Conservation (phyloP, 2,113 vertebrate genomes). For the Esox niger region DNA sequence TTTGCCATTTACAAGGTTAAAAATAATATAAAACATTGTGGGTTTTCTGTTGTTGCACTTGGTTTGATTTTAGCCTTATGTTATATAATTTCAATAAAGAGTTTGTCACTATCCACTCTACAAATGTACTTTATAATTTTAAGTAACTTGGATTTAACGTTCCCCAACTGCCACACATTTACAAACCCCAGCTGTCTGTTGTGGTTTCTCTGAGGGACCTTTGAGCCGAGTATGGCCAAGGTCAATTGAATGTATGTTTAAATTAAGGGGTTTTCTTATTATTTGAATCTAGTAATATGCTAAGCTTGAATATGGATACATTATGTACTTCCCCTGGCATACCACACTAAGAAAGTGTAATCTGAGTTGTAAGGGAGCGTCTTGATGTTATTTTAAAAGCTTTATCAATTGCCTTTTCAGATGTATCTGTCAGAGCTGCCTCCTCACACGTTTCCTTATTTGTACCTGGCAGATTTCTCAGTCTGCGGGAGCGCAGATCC, state of each 20-base stretch:
- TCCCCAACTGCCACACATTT: neutral
- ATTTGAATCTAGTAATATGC: neutral
- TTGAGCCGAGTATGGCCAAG: neutral
- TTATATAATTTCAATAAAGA: neutral
- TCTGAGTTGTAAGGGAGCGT: constrained; percentile 1
- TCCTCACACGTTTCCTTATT: constrained; percentile 16
- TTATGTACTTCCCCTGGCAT: neutral
- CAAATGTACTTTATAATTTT: neutral
- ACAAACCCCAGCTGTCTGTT: neutral
- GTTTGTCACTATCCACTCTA: neutral
- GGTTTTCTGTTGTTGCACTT: neutral
- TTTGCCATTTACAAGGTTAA: no score
- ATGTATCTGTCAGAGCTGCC: constrained; percentile 4
- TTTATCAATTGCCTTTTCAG: constrained; percentile 12
- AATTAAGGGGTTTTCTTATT: neutral
- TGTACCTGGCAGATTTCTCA: neutral
- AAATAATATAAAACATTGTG: neutral
- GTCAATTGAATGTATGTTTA: neutral
- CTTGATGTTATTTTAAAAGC: constrained; percentile 19
- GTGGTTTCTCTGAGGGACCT: neutral
- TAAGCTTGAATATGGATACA: neutral
- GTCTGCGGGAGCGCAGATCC: no score
- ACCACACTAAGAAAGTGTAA: neutral
- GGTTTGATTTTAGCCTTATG: neutral
- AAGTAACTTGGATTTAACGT: neutral